phyloP scores from a whole-genome alignment of 1,140 invertebrate genomes.

The Monomorium pharaonis region DNA sequence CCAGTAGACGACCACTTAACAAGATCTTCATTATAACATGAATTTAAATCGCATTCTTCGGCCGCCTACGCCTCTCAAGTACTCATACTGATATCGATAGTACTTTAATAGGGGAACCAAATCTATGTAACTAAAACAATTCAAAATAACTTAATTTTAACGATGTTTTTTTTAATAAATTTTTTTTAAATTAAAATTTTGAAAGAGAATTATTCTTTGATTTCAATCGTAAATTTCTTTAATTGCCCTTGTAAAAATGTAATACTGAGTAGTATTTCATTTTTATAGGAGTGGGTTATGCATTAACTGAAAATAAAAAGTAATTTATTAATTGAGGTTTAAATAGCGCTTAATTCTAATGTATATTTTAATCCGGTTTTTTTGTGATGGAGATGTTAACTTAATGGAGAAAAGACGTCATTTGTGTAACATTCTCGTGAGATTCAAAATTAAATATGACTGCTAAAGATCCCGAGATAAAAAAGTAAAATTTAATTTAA shows the following conservation, averaged over 20 bases:
- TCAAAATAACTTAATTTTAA: background rate
- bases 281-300: background rate
- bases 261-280: too few relatives aligned
- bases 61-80: background rate
- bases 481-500: background rate
- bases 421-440: background rate
- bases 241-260: too few relatives aligned
- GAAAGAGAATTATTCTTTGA: background rate
- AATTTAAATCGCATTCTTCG: constrained; percentile 32
- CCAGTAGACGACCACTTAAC: constrained; percentile 21
- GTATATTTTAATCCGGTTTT: background rate
- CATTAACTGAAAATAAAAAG: constrained; percentile 1
- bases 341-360: background rate
- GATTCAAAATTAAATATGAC: background rate
- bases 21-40: constrained; percentile 35
- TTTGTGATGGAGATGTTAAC: background rate
- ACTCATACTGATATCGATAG: background rate
- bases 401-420: background rate
- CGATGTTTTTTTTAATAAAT: background rate
- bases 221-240: background rate
- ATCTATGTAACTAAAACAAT: background rate
- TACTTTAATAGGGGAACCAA: background rate
- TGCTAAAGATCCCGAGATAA: background rate
- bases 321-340: background rate
- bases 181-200: background rate